Evolutionary conservation across 2,113 vertebrate species (phyloP).

Genomic region (Pteronura brasiliensis): DNA sequence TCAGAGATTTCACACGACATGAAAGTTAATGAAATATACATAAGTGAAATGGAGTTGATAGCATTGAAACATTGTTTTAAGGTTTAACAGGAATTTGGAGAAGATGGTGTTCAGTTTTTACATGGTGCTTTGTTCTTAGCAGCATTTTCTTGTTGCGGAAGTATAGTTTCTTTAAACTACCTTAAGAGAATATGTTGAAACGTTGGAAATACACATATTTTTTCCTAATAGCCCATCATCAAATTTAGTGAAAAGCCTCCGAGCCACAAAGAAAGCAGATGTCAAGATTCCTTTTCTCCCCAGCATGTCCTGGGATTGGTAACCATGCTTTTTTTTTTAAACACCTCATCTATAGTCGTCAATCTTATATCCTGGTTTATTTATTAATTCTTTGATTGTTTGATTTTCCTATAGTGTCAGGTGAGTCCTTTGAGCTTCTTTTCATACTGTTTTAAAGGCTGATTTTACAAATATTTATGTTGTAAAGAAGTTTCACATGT

Average conservation of each 20-base stretch:
- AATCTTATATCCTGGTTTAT: not conserved
- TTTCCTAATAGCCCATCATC: not conserved
- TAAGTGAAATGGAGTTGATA: not conserved
- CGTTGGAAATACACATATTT: not conserved
- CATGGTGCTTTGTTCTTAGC: not conserved
- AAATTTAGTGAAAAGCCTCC: slow-evolving; percentile 16
- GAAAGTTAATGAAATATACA: not conserved
- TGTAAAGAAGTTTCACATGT: not conserved
- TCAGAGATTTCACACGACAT: not conserved
- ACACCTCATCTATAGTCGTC: not conserved
- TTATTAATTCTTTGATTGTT: not conserved
- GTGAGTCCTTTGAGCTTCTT: not conserved
- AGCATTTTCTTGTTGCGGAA: slow-evolving; percentile 32
- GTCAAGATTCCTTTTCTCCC: not conserved
- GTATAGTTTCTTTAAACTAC: not conserved
- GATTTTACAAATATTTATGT: slow-evolving; percentile 8
- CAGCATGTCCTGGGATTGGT: not conserved
- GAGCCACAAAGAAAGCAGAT: not conserved
- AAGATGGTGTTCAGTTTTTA: not conserved
- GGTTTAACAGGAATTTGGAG: not conserved
- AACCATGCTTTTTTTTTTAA: not conserved
- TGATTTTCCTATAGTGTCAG: not conserved
- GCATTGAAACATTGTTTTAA: not conserved
- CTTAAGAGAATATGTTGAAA: not conserved
- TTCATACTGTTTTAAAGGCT: not conserved